Percentiles rank a stretch among this genome's conserved stretches.
Evolutionary conservation across 2,888 invertebrate species (phyloP).

Genomic region (Limnephilus lunatus): DNA sequence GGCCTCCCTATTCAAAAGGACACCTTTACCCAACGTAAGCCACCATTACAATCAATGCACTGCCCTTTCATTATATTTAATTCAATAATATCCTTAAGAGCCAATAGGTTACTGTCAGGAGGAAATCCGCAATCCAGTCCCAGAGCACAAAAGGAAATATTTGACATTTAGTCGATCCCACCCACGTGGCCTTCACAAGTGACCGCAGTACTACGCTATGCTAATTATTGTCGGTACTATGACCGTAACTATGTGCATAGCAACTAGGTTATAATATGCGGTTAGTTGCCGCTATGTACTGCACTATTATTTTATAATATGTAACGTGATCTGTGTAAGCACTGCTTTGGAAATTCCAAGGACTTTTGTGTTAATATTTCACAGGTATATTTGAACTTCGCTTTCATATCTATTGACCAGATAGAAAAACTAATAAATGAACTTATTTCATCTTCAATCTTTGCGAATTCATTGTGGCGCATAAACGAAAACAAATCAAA

Average conservation of each 20-base stretch:
- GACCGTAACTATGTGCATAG: neutral
- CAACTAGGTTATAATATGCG: neutral
- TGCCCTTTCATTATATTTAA: neutral
- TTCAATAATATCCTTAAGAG: neutral
- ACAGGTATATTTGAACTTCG: neutral
- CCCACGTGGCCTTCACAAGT: conserved; percentile 10
- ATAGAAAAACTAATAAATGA: neutral
- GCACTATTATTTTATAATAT: neutral
- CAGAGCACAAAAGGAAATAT: neutral
- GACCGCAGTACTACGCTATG: conserved; percentile 2
- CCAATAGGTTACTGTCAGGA: neutral
- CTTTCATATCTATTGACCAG: neutral
- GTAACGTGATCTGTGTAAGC: neutral
- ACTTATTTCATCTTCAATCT: too few species aligned
- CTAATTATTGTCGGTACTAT: neutral
- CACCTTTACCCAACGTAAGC: neutral
- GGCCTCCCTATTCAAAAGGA: too few species aligned
- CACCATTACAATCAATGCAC: neutral
- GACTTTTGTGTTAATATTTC: neutral
- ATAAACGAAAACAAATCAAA: too few species aligned
- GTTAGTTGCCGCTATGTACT: neutral
- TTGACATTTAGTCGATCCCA: conserved; percentile 22
- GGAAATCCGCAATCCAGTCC: conserved; percentile 16
- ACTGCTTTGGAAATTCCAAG: neutral
- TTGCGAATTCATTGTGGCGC: too few species aligned